Base-by-base conservation (phyloP, 2,888 invertebrate genomes). In the Blastobasis adustella region DNA sequence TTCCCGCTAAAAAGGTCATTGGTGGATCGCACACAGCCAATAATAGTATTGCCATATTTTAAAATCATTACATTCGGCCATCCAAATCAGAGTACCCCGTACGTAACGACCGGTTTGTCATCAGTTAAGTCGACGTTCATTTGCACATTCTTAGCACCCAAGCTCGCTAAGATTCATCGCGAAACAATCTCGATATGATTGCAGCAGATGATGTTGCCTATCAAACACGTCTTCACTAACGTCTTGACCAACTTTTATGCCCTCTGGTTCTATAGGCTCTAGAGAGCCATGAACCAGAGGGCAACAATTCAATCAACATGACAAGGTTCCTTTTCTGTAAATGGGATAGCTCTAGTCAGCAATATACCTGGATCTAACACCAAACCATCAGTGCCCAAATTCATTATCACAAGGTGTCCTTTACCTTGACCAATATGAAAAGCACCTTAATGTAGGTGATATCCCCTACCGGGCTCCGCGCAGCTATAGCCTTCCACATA, bases 121-220 rank as follows among this genome's bases (percentile, higher is more conserved):
- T n/a, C 50, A 4, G 45, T 49, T 1, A 57, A 7, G 41, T 54
- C 50, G 23, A 54, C 53, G 4, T 9, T 46, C 53, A 57, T 54
- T 48, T 57, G 51, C 5, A 53, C 50, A 3, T 45, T 39, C 23
- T 53, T 53, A 5, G 40, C 40, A 40, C 5, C 40, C 40, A 40
- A 40, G 5, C 8, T 40, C 40, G 8, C 8, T 40, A 6, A 40
- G 8, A 6, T 5, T 40, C 5, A 5, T 6, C 40, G 40, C 44
- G n/a, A 44, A 39, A 9, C 36, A 9, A 37, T 47, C 9, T 45
- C 44, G 39, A 40, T 36, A 45, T 36, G 37, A 40, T 6, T 3
- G 36, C 40, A 38, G 47, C 4, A 23, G 44, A 40, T 38, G 6
- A 41, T 56, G 38, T 6, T 56, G 47, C 10, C 43, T 53, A 23